Base-by-base conservation (phyloP, 2,888 invertebrate genomes). In the Synergus itoensis region DNA sequence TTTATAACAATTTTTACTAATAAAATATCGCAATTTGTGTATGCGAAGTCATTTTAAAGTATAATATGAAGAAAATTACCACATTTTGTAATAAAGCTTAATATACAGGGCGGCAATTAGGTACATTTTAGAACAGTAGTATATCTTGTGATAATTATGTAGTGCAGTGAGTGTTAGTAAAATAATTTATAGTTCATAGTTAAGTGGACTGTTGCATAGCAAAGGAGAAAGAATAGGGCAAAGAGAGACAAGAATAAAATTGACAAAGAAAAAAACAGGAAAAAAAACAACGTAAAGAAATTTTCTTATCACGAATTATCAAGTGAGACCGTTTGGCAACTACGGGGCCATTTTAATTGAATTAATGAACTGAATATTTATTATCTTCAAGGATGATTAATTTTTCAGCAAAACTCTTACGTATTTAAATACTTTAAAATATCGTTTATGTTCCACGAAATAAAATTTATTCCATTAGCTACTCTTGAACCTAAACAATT, bases 41-140 rank as follows among this genome's bases (percentile, higher is more conserved):
- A 11, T n/a, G 36, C 48, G 48, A 48, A 21, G 28, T 69, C 73
- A 73, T 73, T 73, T 53, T 73, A 73, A 73, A 73, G 73, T 73
- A 73, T 73, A 69, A 69, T 69, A 5, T 69, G 14, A n/a, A 53
- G 45, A 48, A 48, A 69, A 73, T 73, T 73, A 73, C 73, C 36
- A 73, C 53, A 73, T 36, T 36, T 73, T 45, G 36, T 40, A 73
- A 73, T 53, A 73, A 48, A 73, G 36, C 53, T 36, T 28, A 73
- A 53, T 36, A 53, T 73, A 73, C 21, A 36, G 48, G 21, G 18
- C 8, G 28, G 28, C 45, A 69, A 69, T 69, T 69, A 69, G 2
- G 45, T 69, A 28, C 28, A 28, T 36, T 28, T 69, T 48, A 21
- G 45, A 69, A 43, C 7, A 67, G 43, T 43, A 67, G 60, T 45